Conservation (phyloP, 2,113 vertebrate genomes). For the Anhinga anhinga region DNA sequence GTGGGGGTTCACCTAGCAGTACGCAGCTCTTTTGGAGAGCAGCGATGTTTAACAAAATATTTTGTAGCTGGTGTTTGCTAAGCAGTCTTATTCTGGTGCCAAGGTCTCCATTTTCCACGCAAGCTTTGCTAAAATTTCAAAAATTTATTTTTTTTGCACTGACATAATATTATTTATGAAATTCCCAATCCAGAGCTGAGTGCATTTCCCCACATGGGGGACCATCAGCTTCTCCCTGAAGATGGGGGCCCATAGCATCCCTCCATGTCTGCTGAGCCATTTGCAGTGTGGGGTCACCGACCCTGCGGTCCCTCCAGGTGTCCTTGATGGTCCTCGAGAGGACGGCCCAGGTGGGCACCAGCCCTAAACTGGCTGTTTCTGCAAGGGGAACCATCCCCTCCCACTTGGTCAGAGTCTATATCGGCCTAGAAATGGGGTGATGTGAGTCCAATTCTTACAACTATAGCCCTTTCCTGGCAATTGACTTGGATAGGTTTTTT, state of each 20-base stretch:
- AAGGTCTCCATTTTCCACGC: not conserved
- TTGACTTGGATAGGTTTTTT: not conserved
- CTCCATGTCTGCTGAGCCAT: not conserved
- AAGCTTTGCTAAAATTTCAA: not conserved
- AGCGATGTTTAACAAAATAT: not conserved
- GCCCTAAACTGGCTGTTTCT: not conserved
- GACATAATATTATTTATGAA: accelerated
- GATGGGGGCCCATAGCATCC: not conserved
- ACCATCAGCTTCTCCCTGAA: not conserved
- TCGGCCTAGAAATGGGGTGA: not conserved
- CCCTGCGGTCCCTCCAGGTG: too few relatives aligned
- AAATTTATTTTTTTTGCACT: not conserved
- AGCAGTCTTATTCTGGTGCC: not conserved
- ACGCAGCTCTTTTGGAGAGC: not conserved
- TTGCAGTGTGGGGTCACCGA: accelerated
- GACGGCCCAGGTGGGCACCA: too few relatives aligned
- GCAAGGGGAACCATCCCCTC: not conserved
- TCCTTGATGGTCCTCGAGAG: not conserved
- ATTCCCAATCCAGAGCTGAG: not conserved
- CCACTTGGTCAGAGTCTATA: too few relatives aligned
- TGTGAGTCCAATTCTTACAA: not conserved
- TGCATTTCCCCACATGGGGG: not conserved
- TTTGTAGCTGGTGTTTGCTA: not conserved
- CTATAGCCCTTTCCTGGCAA: not conserved
- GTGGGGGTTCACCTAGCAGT: not conserved